phyloP scores from a whole-genome alignment of 1,140 invertebrate genomes.

The Drosophila guanche region DNA sequence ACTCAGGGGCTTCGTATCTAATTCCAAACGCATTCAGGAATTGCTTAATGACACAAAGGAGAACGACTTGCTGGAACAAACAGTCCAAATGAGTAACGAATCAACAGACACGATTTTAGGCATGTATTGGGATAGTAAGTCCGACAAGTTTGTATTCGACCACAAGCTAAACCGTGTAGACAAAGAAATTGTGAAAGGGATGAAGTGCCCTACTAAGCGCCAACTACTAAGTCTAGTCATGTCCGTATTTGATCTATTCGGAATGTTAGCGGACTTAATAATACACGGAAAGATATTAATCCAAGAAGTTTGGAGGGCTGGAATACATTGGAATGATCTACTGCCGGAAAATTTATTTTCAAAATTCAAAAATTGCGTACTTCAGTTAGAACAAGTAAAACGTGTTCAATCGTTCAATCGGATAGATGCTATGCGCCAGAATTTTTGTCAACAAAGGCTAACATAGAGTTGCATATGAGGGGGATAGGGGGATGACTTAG shows the following conservation, averaged over 20 bases:
- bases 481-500: too few species aligned
- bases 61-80: neutral
- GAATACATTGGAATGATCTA: slow-evolving; percentile 8
- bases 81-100: neutral
- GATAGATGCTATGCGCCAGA: too few species aligned
- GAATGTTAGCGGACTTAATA: slow-evolving; percentile 14
- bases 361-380: too few species aligned
- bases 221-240: slow-evolving; percentile 32
- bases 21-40: neutral
- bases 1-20: neutral
- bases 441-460: too few species aligned
- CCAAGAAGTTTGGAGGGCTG: slow-evolving; percentile 1
- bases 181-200: slow-evolving; percentile 36
- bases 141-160: slow-evolving; percentile 21
- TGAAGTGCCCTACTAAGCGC: slow-evolving; percentile 20
- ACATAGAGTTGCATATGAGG: neutral
- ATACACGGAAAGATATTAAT: neutral
- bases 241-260: slow-evolving; percentile 14
- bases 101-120: slow-evolving; percentile 22
- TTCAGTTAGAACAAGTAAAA: too few species aligned
- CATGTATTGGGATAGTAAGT: slow-evolving; percentile 20
- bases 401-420: too few species aligned
- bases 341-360: too few species aligned
- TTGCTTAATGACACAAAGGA: neutral
- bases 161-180: slow-evolving; percentile 18